A percentile compares a stretch with the other conserved stretches of the same genome.
Conservation (phyloP, 1,140 invertebrate species). For the Capitella teleta region DNA sequence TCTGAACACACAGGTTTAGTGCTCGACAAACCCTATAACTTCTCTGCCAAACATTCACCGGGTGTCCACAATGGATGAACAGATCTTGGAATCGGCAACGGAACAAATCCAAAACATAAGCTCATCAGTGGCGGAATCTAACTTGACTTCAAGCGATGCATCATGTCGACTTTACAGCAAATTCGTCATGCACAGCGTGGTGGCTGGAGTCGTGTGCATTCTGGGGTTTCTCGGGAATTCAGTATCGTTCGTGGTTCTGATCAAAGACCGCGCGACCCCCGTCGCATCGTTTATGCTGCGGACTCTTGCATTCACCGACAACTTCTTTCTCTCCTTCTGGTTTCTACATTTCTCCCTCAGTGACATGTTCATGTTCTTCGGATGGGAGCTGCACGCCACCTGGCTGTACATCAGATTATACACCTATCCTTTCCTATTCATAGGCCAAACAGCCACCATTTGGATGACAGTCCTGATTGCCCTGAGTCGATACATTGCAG, state of each 20-base stretch:
- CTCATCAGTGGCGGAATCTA: no score
- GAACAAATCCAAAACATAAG: no score
- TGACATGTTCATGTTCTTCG: constrained; percentile 3
- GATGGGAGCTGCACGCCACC: neutral
- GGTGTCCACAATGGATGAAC: no score
- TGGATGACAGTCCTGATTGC: constrained; percentile 10
- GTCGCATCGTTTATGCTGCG: constrained; percentile 5
- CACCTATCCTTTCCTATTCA: constrained; percentile 9
- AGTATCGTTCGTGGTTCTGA: constrained; percentile 5
- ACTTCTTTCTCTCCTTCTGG: constrained; percentile 4
- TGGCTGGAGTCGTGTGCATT: constrained; percentile 5
- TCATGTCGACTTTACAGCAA: no score
- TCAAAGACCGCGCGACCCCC: neutral
- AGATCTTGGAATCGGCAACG: no score
- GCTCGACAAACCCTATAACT: no score
- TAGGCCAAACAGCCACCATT: constrained; percentile 4
- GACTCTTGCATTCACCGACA: constrained; percentile 6
- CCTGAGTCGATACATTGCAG: constrained; percentile 2
- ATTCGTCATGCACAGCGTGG: constrained; percentile 5
- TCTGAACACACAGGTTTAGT: no score
- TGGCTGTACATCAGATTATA: constrained; percentile 8
- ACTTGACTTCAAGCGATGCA: no score
- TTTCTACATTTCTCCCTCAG: constrained; percentile 9
- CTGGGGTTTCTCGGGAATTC: constrained; percentile 7
- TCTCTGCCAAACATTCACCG: no score